Percentiles rank a stretch among this genome's conserved stretches.
Evolutionary conservation across 2,113 vertebrate species (phyloP).

Genomic region (Terrapene triunguis): DNA sequence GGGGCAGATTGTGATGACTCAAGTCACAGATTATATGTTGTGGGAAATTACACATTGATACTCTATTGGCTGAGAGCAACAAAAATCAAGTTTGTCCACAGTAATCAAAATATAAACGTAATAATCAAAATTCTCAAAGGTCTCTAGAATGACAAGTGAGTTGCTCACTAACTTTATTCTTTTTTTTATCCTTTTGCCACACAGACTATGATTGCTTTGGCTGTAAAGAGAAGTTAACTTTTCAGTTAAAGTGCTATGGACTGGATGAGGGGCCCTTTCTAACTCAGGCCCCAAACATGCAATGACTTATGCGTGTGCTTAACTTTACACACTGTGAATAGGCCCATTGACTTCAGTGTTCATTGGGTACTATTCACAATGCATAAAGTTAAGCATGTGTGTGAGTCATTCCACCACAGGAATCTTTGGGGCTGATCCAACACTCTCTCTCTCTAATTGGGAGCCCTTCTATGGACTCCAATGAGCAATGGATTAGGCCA

Average conservation of each 20-base stretch:
- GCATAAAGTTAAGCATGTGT: not conserved
- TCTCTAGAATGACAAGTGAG: not conserved
- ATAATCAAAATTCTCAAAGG: not conserved
- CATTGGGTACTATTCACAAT: not conserved
- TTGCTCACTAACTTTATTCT: not conserved
- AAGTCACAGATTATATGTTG: not conserved
- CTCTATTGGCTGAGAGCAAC: not conserved
- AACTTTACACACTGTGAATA: not conserved
- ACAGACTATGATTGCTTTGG: accelerated
- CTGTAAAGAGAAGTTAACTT: not conserved
- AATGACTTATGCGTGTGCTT: not conserved
- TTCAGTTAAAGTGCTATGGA: not conserved
- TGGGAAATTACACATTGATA: not conserved
- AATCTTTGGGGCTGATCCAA: not conserved
- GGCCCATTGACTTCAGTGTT: not conserved
- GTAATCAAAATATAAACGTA: not conserved
- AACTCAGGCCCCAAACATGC: not conserved
- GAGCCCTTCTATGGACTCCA: not conserved
- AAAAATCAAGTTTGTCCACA: not conserved
- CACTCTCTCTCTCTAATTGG: not conserved
- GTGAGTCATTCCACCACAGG: too few species aligned
- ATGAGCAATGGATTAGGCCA: not conserved
- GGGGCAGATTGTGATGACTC: not conserved
- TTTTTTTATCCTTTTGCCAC: not conserved
- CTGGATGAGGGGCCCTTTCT: not conserved